Evolutionary conservation across 64 coral and sea anemone species (phyloP).

Genomic region (Pocillopora verrucosa): DNA sequence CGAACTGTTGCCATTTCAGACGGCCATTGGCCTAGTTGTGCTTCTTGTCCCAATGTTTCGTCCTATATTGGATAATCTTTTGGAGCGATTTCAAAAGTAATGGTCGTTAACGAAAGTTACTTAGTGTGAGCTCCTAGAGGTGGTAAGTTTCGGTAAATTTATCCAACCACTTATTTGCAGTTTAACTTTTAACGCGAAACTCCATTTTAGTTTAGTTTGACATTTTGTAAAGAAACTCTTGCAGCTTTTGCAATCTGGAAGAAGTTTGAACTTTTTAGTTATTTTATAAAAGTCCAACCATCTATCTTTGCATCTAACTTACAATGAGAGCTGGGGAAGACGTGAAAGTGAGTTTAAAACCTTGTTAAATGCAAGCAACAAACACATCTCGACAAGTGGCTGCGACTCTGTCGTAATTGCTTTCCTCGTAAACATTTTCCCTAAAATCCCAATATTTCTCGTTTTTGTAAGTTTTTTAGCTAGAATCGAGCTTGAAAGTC

Average conservation of each 20-base stretch:
- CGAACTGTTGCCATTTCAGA: slow-evolving; percentile 62
- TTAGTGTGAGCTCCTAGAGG: slow-evolving; percentile 43
- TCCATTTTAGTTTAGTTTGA: slow-evolving; percentile 79
- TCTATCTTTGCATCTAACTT: slow-evolving; percentile 63
- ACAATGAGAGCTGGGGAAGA: not conserved
- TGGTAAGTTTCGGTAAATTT: slow-evolving; percentile 50
- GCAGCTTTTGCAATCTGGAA: slow-evolving; percentile 10
- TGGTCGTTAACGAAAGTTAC: slow-evolving; percentile 13
- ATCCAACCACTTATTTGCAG: not conserved
- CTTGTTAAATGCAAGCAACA: slow-evolving; percentile 78
- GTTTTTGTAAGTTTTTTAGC: slow-evolving; percentile 24
- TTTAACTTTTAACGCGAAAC: slow-evolving; percentile 58
- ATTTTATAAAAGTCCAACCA: slow-evolving; percentile 63
- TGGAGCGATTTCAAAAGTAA: slow-evolving; percentile 13
- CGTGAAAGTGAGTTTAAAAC: slow-evolving; percentile 44
- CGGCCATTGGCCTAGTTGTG: slow-evolving; percentile 92
- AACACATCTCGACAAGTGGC: slow-evolving; percentile 92
- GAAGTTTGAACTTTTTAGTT: slow-evolving; percentile 27
- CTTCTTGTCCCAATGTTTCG: slow-evolving; percentile 76
- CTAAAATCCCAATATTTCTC: slow-evolving; percentile 70
- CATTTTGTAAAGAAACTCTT: slow-evolving; percentile 76
- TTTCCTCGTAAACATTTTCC: slow-evolving; percentile 84
- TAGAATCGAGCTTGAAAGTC: not conserved
- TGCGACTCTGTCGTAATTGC: slow-evolving; percentile 79
- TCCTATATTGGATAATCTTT: slow-evolving; percentile 41